Base-by-base conservation (phyloP, 2,113 vertebrate genomes). In the Perca flavescens region DNA sequence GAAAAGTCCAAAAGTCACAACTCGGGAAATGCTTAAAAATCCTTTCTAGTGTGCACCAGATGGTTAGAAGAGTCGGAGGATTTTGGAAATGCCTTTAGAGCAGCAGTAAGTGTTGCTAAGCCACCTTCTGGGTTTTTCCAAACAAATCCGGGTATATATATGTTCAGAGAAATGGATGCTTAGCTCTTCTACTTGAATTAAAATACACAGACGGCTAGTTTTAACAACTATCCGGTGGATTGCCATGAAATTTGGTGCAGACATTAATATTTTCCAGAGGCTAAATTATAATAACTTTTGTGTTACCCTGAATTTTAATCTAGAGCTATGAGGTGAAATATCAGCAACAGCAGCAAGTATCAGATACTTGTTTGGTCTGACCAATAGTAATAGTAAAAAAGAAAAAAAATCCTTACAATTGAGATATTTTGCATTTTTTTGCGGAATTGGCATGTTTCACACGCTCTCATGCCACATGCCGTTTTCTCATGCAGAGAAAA, bases 31-130 rank as follows among this genome's bases (percentile, higher is more conserved):
- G 19, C 17, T n/a, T 4, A 50, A 67, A 49, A 60, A 9, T 19
- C 0, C 56, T 57, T 28, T 54, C 9, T 15, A 43, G 34, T 6
- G 1, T 49, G 54, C 36, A 61, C 5, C 31, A 61, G 74, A 76
- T 52, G 66, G 73, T 65, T 28, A 43, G 62, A 65, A 13, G 52
- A 80, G 60, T 57, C 5, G 8, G 22, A 77, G 52, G 61, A 77
- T 77, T 72, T 77, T 31, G 67, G 40, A 69, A 75, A 62, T 57
- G 36, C 46, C 19, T 54, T 68, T 22, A 21, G 28, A 50, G 58
- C 62, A 46, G 70, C 52, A 22, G 25, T 10, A 49, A 40, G 50
- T 49, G 62, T 19, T 53, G 46, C n/a, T 53, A 16, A 66, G 67
- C 16, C n/a, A 52, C 28, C 36, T 72, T 66, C 46, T 53, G 31